Evolutionary conservation across 2,888 invertebrate species (phyloP).

Genomic region (Coelinius sp.): DNA sequence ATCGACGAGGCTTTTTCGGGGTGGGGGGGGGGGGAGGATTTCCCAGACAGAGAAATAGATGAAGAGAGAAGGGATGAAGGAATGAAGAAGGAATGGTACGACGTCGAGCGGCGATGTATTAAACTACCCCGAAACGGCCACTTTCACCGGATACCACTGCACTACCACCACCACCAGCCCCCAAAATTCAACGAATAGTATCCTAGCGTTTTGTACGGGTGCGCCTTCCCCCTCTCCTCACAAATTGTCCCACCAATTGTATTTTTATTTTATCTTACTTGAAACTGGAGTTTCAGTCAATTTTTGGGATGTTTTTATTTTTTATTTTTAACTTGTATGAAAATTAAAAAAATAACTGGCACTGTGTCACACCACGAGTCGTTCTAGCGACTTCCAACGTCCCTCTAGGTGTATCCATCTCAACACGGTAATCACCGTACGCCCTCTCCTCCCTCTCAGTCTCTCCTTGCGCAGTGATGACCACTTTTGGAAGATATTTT

Average conservation of each 20-base stretch:
- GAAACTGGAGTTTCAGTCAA: too few relatives aligned
- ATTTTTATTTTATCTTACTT: too few relatives aligned
- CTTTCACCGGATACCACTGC: constrained; percentile 26
- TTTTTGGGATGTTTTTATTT: too few relatives aligned
- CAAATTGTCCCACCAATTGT: neutral
- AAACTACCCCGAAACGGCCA: constrained; percentile 42
- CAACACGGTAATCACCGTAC: neutral
- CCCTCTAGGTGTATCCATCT: constrained; percentile 28
- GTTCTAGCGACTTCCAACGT: constrained; percentile 2
- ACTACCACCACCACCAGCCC: constrained; percentile 9
- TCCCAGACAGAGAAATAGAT: neutral
- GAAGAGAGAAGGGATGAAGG: neutral
- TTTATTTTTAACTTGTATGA: too few relatives aligned
- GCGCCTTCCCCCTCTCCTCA: constrained; percentile 11
- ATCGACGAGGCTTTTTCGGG: constrained; percentile 28
- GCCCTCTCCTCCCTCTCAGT: constrained; percentile 12
- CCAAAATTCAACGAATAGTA: constrained; percentile 38
- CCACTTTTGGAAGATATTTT: constrained; percentile 26
- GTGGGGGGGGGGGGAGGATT: too few relatives aligned
- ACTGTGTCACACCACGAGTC: constrained; percentile 27
- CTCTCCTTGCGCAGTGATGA: constrained; percentile 16
- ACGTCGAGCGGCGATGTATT: constrained; percentile 37
- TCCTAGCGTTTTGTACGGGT: constrained; percentile 7
- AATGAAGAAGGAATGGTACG: constrained; percentile 26
- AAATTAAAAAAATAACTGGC: constrained; percentile 2